These are phyloP conservation scores for Tinamus major DNA, from an alignment of 2,797 vertebrate genomes.

Conservation along the genomic window DNA sequence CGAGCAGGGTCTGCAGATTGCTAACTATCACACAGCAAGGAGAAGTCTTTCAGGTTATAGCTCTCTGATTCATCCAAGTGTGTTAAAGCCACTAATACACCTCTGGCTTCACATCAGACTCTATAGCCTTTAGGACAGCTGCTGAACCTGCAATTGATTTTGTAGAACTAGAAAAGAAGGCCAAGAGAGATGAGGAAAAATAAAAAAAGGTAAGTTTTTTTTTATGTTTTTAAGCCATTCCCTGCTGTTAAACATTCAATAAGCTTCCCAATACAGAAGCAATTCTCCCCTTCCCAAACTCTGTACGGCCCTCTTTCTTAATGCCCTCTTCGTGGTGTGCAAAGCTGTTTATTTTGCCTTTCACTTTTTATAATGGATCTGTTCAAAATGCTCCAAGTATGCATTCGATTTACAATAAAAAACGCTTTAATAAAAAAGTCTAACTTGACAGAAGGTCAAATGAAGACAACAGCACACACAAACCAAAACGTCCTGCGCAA, in stretches of 20 bases:
- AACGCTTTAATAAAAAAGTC: constrained; percentile 59
- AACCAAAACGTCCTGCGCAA: constrained; percentile 65
- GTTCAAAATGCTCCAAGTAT: constrained; percentile 55
- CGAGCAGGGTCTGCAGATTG: background rate
- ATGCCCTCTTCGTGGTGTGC: background rate
- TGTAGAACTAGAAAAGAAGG: background rate
- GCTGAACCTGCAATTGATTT: background rate
- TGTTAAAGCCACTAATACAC: background rate
- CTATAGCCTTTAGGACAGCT: background rate
- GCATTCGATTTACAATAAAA: constrained; percentile 69
- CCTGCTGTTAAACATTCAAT: background rate
- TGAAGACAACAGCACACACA: constrained; percentile 36
- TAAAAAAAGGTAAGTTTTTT: background rate
- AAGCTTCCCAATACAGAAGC: background rate
- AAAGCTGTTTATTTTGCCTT: constrained; percentile 36
- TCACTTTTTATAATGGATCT: constrained; percentile 53
- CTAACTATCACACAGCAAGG: background rate
- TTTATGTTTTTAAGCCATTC: background rate
- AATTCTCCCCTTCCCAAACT: background rate
- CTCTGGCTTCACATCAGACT: background rate
- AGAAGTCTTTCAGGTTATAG: background rate
- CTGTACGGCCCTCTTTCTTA: background rate
- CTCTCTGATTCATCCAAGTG: background rate
- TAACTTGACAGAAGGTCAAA: constrained; percentile 59
- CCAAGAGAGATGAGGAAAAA: background rate